Base-by-base conservation (phyloP, 2,797 vertebrate species). In the Pangasius larnaudii region DNA sequence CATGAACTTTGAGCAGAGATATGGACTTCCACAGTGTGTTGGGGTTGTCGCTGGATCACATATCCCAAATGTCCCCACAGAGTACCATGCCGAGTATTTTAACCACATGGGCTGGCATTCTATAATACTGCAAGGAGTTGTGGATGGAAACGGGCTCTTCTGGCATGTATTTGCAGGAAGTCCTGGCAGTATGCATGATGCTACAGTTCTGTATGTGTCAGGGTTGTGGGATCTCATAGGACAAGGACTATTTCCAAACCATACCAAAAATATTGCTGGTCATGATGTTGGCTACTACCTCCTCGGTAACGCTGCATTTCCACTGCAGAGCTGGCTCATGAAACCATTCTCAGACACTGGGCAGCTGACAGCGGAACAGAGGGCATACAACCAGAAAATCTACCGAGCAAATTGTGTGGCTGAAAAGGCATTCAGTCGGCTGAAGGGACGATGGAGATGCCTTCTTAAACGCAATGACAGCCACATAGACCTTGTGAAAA, bases 81-180 rank as follows among this genome's bases (percentile, higher is more conserved):
- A 91, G 22, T 84, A 87, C 0, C 51, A 88, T 2, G 49, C 77
- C 0, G 74, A 86, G 14, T 92, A 81, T 65, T 93, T 86, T 49
- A 93, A 92, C 14, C 63, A 80, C 4, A 92, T 92, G 1, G 91
- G 91, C 0, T 92, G 92, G 89, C 84, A 91, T 11, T 91, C 82
- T 0, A 81, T 91, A 56, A 86, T 92, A 0, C 85, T 93, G 0
- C 90, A 92, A 67, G 87, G 87, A 0, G 93, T 92, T 5, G 93
- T 94, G 0, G 91, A 94, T 81, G 90, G 89, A 0, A 89, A 91
- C 0, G 90, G 89, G 1, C 90, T 91, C 0, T 94, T 94, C 42
- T 93, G 92, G 93, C 89, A 92, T 30, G 56, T 92, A 10, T 90
- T 88, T 24, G 86, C 92, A 0, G 90, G 91, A 9, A 85, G 88